A percentile compares a stretch with the other conserved stretches of the same genome.
phyloP scores from a whole-genome alignment of 2,113 vertebrate species.

The Gavia stellata region DNA sequence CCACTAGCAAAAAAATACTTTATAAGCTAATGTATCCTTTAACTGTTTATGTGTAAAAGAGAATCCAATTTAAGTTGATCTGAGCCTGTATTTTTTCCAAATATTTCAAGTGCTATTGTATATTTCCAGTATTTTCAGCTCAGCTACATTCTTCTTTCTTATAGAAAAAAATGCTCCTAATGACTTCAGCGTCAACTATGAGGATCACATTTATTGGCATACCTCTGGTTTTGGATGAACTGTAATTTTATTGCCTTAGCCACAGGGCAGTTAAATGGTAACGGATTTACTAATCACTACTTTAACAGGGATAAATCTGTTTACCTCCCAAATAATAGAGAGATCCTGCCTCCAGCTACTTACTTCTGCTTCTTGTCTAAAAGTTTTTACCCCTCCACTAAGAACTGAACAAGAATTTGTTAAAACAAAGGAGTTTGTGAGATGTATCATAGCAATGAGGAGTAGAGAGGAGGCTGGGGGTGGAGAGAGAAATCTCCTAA shows the following conservation, averaged over 20 bases:
- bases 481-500: background rate
- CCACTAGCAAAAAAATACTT: background rate
- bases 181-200: background rate
- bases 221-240: conserved; percentile 1
- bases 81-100: background rate
- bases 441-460: background rate
- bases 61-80: background rate
- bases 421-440: background rate
- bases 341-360: background rate
- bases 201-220: background rate
- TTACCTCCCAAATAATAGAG: conserved; percentile 8
- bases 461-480: background rate
- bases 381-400: background rate
- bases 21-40: background rate
- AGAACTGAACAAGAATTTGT: background rate
- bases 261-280: background rate
- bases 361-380: background rate
- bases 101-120: background rate
- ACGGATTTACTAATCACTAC: background rate
- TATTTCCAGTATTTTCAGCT: background rate
- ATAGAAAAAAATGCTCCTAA: background rate
- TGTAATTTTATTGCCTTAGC: background rate
- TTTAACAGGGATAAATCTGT: conserved; percentile 12
- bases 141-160: background rate
- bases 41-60: background rate